Percentiles rank a stretch among this genome's conserved stretches.
phyloP scores from a whole-genome alignment of 2,888 invertebrate species.

The Mimas tiliae region DNA sequence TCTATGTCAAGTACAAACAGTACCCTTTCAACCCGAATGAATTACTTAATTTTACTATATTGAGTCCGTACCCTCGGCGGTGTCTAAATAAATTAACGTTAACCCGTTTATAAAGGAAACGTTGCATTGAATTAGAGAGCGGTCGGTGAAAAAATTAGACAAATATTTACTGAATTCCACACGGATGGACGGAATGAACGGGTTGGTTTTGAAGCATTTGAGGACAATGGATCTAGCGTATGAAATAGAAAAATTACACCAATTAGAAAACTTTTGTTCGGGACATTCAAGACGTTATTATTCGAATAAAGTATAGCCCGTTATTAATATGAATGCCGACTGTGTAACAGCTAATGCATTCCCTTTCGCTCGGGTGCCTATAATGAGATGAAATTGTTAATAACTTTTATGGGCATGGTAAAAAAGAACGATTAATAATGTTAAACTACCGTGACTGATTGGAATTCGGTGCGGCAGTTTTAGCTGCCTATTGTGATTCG shows the following conservation, averaged over 20 bases:
- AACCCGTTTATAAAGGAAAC: conserved; percentile 64
- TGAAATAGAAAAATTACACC: conserved; percentile 35
- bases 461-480: conserved; percentile 75
- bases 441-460: conserved; percentile 81
- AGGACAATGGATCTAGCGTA: conserved; percentile 4
- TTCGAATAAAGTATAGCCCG: conserved; percentile 66
- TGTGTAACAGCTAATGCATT: conserved; percentile 63
- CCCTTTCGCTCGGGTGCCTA: conserved; percentile 73
- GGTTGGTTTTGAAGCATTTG: conserved; percentile 11
- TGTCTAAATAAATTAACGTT: conserved; percentile 78
- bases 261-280: conserved; percentile 39
- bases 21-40: conserved; percentile 81
- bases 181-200: conserved; percentile 18
- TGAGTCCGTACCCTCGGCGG: conserved; percentile 63
- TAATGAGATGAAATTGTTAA: conserved; percentile 79
- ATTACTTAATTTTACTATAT: conserved; percentile 81
- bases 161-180: conserved; percentile 51
- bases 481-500: conserved; percentile 66
- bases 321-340: conserved; percentile 65
- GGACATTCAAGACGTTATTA: conserved; percentile 36
- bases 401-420: conserved; percentile 64
- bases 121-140: conserved; percentile 62
- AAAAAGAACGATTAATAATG: conserved; percentile 79
- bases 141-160: conserved; percentile 54
- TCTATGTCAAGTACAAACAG: conserved; percentile 76